phyloP scores from a whole-genome alignment of 2,888 invertebrate species.

The Melinaea menophilus region DNA sequence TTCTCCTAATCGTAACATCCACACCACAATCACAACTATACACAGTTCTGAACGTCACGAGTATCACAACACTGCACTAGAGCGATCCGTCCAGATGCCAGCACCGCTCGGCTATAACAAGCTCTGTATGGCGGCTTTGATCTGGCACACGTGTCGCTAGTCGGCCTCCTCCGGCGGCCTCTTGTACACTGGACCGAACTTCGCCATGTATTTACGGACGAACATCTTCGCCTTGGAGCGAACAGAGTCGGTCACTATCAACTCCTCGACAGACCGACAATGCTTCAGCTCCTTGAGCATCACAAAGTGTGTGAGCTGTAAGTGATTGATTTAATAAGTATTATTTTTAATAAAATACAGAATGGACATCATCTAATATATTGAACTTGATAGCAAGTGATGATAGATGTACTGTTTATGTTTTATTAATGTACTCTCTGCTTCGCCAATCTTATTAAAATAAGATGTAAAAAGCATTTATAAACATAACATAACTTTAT shows the following conservation, averaged over 20 bases:
- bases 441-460: too few species aligned
- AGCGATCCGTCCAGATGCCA: neutral
- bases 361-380: too few species aligned
- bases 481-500: too few species aligned
- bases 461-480: too few species aligned
- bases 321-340: slow-evolving; percentile 3
- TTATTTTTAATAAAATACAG: neutral
- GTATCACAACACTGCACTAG: slow-evolving; percentile 3
- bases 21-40: slow-evolving; percentile 7
- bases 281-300: slow-evolving; percentile 97
- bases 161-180: slow-evolving; percentile 82
- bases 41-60: slow-evolving; percentile 1
- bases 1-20: neutral
- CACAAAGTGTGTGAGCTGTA: slow-evolving; percentile 95
- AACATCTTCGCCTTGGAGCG: slow-evolving; percentile 97
- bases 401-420: too few species aligned
- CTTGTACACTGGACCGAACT: slow-evolving; percentile 90
- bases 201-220: slow-evolving; percentile 96
- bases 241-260: slow-evolving; percentile 93
- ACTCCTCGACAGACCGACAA: slow-evolving; percentile 89
- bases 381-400: too few species aligned
- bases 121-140: slow-evolving; percentile 26
- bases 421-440: too few species aligned
- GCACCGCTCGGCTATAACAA: slow-evolving; percentile 6
- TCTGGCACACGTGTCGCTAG: slow-evolving; percentile 42